Percentiles rank a stretch among this genome's conserved stretches.
Conservation (phyloP, 1,140 invertebrate species). For the Apis dorsata region DNA sequence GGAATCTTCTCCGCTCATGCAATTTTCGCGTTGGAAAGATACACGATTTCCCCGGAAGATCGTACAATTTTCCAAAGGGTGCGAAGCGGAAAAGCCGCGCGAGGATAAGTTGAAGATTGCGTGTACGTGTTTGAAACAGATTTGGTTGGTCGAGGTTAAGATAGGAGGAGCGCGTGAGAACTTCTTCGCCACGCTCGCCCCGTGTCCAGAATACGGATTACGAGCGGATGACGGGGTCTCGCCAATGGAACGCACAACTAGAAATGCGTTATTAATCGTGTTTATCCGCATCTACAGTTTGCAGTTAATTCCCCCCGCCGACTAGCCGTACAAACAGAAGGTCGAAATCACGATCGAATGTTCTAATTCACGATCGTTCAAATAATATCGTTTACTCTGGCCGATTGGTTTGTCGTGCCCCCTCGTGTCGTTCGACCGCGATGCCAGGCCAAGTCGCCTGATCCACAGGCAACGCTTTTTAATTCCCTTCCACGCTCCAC, state of each 20-base stretch:
- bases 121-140: constrained; percentile 15
- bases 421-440: not conserved
- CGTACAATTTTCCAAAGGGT: not conserved
- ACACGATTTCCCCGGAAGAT: not conserved
- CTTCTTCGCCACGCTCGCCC: not conserved
- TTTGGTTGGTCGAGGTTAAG: not conserved
- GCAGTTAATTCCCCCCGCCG: constrained; percentile 15
- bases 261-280: constrained; percentile 34
- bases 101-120: constrained; percentile 10
- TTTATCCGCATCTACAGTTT: constrained; percentile 32
- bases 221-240: not conserved
- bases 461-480: not conserved
- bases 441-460: not conserved
- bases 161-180: not conserved
- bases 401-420: not conserved
- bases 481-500: not conserved
- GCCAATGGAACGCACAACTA: not conserved
- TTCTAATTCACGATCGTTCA: constrained; percentile 24
- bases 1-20: no score
- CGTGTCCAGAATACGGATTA: constrained; percentile 22
- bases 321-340: not conserved
- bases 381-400: constrained; percentile 33
- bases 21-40: not conserved
- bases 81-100: not conserved
- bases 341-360: not conserved